A percentile compares a stretch with the other conserved stretches of the same genome.
phyloP scores from a whole-genome alignment of 2,888 invertebrate genomes.

The Amphipoea oculea region DNA sequence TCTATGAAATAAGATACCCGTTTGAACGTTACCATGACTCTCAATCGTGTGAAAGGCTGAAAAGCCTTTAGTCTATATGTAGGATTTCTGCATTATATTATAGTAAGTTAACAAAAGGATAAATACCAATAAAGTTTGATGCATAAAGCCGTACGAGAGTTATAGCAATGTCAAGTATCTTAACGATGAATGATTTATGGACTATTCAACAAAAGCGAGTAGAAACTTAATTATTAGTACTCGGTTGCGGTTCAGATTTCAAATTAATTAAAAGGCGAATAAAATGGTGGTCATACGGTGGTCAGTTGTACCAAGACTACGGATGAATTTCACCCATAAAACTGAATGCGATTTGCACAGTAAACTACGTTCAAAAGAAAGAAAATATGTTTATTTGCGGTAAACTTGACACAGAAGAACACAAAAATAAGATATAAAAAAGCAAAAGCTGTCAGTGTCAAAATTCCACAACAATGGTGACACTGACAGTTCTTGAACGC shows the following conservation, averaged over 20 bases:
- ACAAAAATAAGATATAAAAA: no score
- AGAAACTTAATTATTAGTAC: neutral
- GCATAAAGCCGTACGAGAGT: conserved; percentile 4
- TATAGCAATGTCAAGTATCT: conserved; percentile 27
- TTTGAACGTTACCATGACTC: conserved; percentile 30
- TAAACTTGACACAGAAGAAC: no score
- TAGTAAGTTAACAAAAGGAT: conserved; percentile 24
- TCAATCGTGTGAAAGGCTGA: conserved; percentile 40
- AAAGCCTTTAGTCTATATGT: conserved; percentile 24
- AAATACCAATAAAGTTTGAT: conserved; percentile 21
- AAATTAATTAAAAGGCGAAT: conserved; percentile 12
- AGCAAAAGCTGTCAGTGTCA: neutral
- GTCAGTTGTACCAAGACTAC: conserved; percentile 4
- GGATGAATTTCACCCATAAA: neutral
- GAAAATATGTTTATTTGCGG: no score
- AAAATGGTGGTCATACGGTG: neutral
- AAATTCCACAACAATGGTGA: neutral
- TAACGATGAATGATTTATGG: conserved; percentile 36
- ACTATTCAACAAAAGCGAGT: conserved; percentile 7
- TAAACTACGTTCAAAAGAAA: neutral
- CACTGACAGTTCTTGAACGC: neutral
- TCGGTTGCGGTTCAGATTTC: neutral
- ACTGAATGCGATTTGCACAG: neutral
- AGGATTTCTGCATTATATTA: conserved; percentile 20
- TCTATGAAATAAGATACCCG: conserved; percentile 53